Conservation (phyloP, 2,113 vertebrate species). For the Arvicanthis niloticus region DNA sequence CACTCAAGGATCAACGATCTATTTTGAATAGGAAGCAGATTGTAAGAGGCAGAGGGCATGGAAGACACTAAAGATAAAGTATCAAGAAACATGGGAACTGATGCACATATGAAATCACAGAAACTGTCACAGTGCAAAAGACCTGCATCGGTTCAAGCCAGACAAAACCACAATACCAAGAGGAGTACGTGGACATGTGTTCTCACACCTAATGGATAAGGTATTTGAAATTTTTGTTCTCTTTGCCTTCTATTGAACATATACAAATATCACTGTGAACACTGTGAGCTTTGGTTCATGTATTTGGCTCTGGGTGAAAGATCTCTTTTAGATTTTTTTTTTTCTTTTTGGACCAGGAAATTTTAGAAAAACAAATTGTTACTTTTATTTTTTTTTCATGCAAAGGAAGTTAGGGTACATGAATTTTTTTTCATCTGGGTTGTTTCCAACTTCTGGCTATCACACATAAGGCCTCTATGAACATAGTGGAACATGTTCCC, state of each 20-base stretch:
- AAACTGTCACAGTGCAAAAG: not conserved
- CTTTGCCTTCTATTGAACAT: not conserved
- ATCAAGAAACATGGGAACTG: not conserved
- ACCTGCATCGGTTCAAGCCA: not conserved
- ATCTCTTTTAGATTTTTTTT: not conserved
- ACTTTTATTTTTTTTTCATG: not conserved
- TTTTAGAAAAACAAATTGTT: not conserved
- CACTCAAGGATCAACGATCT: not conserved
- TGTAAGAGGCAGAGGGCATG: not conserved
- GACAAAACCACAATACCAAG: not conserved
- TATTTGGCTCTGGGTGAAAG: not conserved
- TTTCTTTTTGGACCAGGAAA: not conserved
- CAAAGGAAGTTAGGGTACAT: not conserved
- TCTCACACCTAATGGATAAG: not conserved
- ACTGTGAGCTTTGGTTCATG: not conserved
- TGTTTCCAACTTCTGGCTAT: too few relatives aligned
- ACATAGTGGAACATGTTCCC: too few relatives aligned
- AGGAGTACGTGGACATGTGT: not conserved
- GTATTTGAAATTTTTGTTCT: not conserved
- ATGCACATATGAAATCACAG: not conserved
- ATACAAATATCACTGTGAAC: conserved; percentile 14
- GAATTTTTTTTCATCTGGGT: not conserved
- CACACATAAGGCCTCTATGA: too few relatives aligned
- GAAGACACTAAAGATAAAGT: not conserved
- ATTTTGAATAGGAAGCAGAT: not conserved